Conservation (phyloP, 2,888 invertebrate genomes). For the Caenorhabditis sp. region DNA sequence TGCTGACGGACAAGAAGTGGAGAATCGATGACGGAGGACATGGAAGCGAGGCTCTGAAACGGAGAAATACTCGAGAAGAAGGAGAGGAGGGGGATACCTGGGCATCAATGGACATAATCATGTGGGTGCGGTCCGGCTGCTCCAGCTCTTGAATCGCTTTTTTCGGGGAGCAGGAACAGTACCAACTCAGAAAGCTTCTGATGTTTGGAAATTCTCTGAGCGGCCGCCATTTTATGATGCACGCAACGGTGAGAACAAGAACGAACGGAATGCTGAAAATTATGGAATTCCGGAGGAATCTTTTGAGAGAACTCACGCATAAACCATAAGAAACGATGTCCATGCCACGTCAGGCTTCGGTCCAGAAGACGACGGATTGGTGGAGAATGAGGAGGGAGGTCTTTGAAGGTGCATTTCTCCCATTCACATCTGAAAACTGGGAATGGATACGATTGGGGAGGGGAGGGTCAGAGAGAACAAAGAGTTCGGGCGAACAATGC, state of each 20-base stretch:
- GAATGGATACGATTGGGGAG: background rate
- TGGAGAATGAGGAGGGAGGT: constrained; percentile 28
- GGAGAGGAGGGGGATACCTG: constrained; percentile 22
- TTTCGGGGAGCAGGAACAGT: constrained; percentile 52
- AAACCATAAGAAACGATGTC: constrained; percentile 51
- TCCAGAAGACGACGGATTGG: background rate
- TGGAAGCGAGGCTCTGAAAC: constrained; percentile 50
- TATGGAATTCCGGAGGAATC: background rate
- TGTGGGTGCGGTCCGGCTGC: constrained; percentile 52
- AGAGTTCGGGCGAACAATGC: background rate
- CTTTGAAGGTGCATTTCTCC: constrained; percentile 36
- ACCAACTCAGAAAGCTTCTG: constrained; percentile 43
- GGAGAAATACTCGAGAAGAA: background rate
- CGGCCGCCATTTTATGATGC: constrained; percentile 62
- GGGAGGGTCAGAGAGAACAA: background rate
- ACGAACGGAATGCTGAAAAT: constrained; percentile 59
- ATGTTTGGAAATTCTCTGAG: constrained; percentile 55
- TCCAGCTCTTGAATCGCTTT: constrained; percentile 49
- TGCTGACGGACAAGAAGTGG: constrained; percentile 26
- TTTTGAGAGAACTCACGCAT: constrained; percentile 35
- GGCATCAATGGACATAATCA: constrained; percentile 62
- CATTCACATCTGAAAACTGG: constrained; percentile 43
- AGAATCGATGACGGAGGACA: constrained; percentile 44
- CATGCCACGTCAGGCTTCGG: constrained; percentile 38
- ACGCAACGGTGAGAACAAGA: constrained; percentile 53